Percentiles rank a stretch among this genome's conserved stretches.
Evolutionary conservation across 2,113 vertebrate genomes (phyloP).

Genomic region (Dasyprocta punctata): DNA sequence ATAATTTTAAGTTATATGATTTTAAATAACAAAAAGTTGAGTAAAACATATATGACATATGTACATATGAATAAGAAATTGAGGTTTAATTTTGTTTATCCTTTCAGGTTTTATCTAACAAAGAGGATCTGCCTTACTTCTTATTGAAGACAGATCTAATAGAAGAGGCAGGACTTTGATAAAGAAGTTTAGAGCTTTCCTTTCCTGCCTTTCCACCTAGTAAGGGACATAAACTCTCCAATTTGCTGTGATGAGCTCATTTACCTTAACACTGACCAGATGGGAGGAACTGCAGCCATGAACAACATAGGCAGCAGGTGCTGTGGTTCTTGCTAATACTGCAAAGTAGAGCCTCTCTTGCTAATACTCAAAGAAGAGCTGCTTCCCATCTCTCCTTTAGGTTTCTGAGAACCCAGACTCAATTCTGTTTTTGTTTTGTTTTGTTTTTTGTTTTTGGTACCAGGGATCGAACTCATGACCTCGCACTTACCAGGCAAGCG

Average conservation of each 20-base stretch:
- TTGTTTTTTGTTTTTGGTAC: no score
- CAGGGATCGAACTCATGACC: no score
- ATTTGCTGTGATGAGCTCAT: slow-evolving; percentile 13
- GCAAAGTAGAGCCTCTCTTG: neutral
- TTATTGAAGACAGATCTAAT: neutral
- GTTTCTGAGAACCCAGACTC: neutral
- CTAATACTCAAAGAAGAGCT: no score
- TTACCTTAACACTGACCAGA: neutral
- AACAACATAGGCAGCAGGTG: neutral
- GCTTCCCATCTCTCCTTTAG: neutral
- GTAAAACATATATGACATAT: neutral
- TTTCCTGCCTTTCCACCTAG: slow-evolving; percentile 5
- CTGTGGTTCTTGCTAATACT: neutral
- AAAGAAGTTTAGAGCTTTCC: slow-evolving; percentile 30
- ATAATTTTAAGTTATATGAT: slow-evolving; percentile 32
- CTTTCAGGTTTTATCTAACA: slow-evolving; percentile 33
- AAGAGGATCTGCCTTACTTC: slow-evolving; percentile 19
- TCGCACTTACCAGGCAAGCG: no score
- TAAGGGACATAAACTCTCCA: neutral
- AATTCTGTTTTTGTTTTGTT: no score
- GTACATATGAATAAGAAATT: slow-evolving; percentile 26
- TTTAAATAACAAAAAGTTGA: slow-evolving; percentile 33
- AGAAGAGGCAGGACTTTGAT: neutral
- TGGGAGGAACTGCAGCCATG: neutral
- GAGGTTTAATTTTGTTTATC: neutral